phyloP scores from a whole-genome alignment of 2,113 vertebrate species.

The Motacilla alba region DNA sequence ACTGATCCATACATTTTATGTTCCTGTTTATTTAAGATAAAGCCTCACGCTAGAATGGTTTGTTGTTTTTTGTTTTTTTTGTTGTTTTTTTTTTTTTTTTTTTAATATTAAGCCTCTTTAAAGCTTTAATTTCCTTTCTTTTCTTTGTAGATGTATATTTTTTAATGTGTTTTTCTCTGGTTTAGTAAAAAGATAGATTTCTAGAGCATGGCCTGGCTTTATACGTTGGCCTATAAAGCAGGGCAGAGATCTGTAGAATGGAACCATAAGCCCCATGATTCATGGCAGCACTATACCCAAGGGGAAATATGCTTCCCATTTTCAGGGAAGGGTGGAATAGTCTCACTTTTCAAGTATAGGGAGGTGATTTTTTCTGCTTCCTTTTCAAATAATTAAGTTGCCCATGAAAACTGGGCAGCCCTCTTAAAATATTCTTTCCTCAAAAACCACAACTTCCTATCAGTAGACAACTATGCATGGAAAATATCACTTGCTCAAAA shows the following conservation, averaged over 20 bases:
- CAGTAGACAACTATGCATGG: background rate
- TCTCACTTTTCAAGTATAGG: background rate
- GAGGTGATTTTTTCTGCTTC: background rate
- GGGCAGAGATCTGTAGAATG: background rate
- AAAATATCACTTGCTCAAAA: background rate
- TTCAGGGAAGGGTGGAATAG: background rate
- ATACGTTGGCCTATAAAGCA: background rate
- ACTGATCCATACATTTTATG: background rate
- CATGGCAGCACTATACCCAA: background rate
- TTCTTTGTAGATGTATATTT: background rate
- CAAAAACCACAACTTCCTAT: background rate
- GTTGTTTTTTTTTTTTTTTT: background rate
- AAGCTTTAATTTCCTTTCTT: background rate
- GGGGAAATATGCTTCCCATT: background rate
- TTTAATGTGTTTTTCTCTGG: background rate
- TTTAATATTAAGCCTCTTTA: background rate
- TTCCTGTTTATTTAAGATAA: slow-evolving; percentile 34
- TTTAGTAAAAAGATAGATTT: background rate
- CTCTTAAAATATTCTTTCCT: background rate
- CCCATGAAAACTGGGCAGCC: background rate
- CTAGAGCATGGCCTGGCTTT: background rate
- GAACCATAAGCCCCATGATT: background rate
- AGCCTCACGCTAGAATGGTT: background rate
- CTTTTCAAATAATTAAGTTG: background rate
- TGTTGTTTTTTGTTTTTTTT: background rate